Conservation (phyloP, 2,888 invertebrate genomes). For the Pseudococcus jackbeardsleyi region DNA sequence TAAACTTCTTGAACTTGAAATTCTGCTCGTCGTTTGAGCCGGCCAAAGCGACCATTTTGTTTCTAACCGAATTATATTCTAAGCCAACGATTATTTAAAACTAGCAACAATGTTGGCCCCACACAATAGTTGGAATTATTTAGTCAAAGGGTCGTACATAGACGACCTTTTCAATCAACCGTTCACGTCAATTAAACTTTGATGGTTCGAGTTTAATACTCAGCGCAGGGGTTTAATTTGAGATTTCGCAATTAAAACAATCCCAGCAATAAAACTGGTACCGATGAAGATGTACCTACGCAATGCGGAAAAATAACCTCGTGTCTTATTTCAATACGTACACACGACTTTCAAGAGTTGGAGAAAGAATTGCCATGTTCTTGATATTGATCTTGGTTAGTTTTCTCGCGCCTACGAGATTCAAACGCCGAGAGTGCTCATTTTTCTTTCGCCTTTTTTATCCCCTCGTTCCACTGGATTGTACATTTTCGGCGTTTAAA, state of each 20-base stretch:
- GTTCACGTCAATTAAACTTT: neutral
- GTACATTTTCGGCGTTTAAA: neutral
- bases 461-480: neutral
- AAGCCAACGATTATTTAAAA: neutral
- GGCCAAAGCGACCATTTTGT: neutral
- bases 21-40: neutral
- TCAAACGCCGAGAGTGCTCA: slow-evolving; percentile 2
- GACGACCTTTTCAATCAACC: neutral
- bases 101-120: too few species aligned
- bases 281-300: neutral
- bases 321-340: neutral
- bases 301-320: slow-evolving; percentile 4
- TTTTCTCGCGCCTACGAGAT: neutral
- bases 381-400: slow-evolving; percentile 36
- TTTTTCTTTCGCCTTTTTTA: neutral
- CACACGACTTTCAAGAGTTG: neutral
- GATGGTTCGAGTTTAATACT: neutral
- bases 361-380: slow-evolving; percentile 5
- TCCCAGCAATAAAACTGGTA: neutral
- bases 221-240: neutral
- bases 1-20: neutral
- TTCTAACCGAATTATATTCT: neutral
- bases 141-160: neutral
- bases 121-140: too few species aligned
- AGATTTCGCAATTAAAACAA: neutral